These are phyloP conservation scores for Rhamphomyia laevipes DNA, from an alignment of 2,888 invertebrate genomes.

Conservation along the genomic window DNA sequence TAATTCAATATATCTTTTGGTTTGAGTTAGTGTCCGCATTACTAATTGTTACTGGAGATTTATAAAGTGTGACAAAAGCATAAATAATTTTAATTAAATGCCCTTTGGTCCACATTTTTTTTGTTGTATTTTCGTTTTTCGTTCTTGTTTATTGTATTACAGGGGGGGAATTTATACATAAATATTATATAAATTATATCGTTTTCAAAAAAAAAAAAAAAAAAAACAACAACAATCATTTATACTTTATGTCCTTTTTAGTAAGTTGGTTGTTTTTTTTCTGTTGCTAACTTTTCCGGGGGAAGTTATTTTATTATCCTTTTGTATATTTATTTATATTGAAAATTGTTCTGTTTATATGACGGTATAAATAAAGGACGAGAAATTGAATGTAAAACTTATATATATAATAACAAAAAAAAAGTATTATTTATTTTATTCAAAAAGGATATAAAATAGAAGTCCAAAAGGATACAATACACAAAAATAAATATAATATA, in stretches of 20 bases:
- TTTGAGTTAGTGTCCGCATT: slow-evolving; percentile 15
- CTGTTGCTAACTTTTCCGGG: slow-evolving; percentile 8
- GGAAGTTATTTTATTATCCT: slow-evolving; percentile 12
- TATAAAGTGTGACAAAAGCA: slow-evolving; percentile 21
- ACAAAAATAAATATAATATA: too few relatives aligned
- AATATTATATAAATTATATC: background rate
- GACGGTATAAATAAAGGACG: too few relatives aligned
- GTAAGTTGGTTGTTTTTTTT: background rate
- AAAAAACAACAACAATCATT: slow-evolving; percentile 2
- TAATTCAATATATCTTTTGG: too few relatives aligned
- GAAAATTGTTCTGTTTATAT: background rate
- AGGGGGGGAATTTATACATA: background rate
- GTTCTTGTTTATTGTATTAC: slow-evolving; percentile 2
- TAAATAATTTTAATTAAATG: slow-evolving; percentile 23
- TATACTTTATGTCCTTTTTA: too few relatives aligned
- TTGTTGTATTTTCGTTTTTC: too few relatives aligned
- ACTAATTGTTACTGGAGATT: slow-evolving; percentile 19
- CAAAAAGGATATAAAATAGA: too few relatives aligned
- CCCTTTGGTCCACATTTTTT: slow-evolving; percentile 14
- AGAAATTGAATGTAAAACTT: too few relatives aligned
- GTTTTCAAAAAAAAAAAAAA: background rate
- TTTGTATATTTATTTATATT: slow-evolving; percentile 3
- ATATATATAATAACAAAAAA: too few relatives aligned
- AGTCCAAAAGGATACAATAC: too few relatives aligned
- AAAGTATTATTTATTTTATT: too few relatives aligned